These are phyloP conservation scores for Lasioglossum baleicum DNA, from an alignment of 1,140 invertebrate species.

Conservation along the genomic window DNA sequence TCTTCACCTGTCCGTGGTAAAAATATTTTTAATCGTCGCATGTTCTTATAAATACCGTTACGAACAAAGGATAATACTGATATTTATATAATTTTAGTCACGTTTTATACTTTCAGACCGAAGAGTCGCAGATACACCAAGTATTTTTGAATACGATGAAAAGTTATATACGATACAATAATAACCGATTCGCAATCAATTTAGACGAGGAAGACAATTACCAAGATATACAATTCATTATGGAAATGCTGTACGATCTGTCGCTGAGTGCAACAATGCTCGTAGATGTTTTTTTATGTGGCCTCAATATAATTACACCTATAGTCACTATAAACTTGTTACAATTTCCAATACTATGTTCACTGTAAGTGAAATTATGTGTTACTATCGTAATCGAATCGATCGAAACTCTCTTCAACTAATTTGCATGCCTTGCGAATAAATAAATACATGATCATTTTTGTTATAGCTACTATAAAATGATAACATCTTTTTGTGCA, in stretches of 20 bases:
- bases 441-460: constrained; percentile 63
- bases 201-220: constrained; percentile 86
- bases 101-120: constrained; percentile 71
- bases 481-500: constrained; percentile 85
- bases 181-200: constrained; percentile 79
- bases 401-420: constrained; percentile 83
- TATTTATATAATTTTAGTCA: constrained; percentile 31
- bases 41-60: constrained; percentile 9
- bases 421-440: constrained; percentile 86
- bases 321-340: constrained; percentile 88
- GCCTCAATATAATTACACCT: constrained; percentile 87
- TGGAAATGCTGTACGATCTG: constrained; percentile 86
- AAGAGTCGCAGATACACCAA: constrained; percentile 83
- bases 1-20: constrained; percentile 83
- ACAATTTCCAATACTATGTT: constrained; percentile 86
- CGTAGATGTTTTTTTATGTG: constrained; percentile 86
- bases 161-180: constrained; percentile 86
- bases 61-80: constrained; percentile 12
- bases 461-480: constrained; percentile 78
- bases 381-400: background rate
- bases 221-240: constrained; percentile 85
- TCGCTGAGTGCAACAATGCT: constrained; percentile 84
- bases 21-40: constrained; percentile 41
- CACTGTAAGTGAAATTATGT: constrained; percentile 78
- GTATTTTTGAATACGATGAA: constrained; percentile 84